phyloP scores from a whole-genome alignment of 1,140 invertebrate species.

The Venturia canescens region DNA sequence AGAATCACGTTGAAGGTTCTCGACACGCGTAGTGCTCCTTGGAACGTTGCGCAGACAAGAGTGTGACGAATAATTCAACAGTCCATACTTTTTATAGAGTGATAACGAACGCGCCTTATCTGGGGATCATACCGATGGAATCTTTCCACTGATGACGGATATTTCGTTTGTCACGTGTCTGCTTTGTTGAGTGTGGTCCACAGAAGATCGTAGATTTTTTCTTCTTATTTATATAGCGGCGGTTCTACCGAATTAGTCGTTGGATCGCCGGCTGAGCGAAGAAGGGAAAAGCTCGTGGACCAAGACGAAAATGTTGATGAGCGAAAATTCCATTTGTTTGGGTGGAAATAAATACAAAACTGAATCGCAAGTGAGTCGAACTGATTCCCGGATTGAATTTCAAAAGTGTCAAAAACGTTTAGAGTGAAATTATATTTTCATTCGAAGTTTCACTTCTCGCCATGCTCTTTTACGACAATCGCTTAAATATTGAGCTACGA shows the following conservation, averaged over 20 bases:
- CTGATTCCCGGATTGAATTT: too few relatives aligned
- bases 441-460: too few relatives aligned
- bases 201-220: neutral
- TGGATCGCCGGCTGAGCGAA: too few relatives aligned
- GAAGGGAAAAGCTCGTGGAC: too few relatives aligned
- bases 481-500: too few relatives aligned
- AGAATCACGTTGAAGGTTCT: neutral
- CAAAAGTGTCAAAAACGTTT: too few relatives aligned
- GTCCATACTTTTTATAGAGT: slow-evolving; percentile 21
- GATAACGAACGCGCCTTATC: slow-evolving; percentile 26
- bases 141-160: slow-evolving; percentile 22
- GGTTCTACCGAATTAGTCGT: neutral
- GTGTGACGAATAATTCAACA: neutral
- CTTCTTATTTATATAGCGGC: neutral
- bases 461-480: too few relatives aligned
- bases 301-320: too few relatives aligned
- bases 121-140: slow-evolving; percentile 31
- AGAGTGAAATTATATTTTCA: too few relatives aligned
- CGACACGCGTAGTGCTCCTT: neutral
- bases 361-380: too few relatives aligned
- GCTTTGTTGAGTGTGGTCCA: slow-evolving; percentile 38
- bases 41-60: slow-evolving; percentile 28
- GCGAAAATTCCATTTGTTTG: too few relatives aligned
- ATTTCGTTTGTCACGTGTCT: slow-evolving; percentile 9
- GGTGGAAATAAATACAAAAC: too few relatives aligned